These are phyloP conservation scores for Ooceraea biroi DNA, from an alignment of 1,140 invertebrate genomes.

Conservation along the genomic window DNA sequence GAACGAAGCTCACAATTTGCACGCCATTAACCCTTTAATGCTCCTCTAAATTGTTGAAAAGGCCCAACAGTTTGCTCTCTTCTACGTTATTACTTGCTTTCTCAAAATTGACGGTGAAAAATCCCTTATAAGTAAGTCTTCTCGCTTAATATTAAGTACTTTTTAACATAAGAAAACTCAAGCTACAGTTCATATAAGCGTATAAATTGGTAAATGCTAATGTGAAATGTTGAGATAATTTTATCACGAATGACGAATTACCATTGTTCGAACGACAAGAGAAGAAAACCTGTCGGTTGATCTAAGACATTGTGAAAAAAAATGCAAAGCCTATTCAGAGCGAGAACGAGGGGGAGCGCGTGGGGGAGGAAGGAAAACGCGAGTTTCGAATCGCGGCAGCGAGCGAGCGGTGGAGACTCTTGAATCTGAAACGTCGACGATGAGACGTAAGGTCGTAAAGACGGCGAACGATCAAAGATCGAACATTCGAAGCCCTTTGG, in stretches of 20 bases:
- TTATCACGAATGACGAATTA: conserved; percentile 2
- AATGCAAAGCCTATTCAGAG: background rate
- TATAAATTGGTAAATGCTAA: background rate
- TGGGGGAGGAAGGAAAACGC: background rate
- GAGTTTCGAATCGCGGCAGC: conserved; percentile 28
- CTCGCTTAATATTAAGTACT: background rate
- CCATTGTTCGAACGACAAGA: background rate
- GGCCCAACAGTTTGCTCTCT: background rate
- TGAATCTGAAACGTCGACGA: conserved; percentile 39
- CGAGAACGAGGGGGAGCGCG: background rate
- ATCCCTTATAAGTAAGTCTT: too few relatives aligned
- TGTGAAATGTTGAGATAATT: too few relatives aligned
- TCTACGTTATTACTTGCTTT: background rate
- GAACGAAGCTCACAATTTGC: conserved; percentile 44
- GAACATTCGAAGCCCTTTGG: conserved; percentile 26
- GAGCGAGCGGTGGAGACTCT: conserved; percentile 24
- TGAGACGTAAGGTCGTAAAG: conserved; percentile 34
- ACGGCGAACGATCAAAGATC: conserved; percentile 34
- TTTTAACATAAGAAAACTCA: background rate
- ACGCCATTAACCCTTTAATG: conserved; percentile 23
- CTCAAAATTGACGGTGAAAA: background rate
- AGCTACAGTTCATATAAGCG: background rate
- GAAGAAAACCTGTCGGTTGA: background rate
- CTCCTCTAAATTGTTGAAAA: background rate
- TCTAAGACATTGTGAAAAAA: background rate